Conservation (phyloP, 2,797 vertebrate species). For the Acanthiza pusilla region DNA sequence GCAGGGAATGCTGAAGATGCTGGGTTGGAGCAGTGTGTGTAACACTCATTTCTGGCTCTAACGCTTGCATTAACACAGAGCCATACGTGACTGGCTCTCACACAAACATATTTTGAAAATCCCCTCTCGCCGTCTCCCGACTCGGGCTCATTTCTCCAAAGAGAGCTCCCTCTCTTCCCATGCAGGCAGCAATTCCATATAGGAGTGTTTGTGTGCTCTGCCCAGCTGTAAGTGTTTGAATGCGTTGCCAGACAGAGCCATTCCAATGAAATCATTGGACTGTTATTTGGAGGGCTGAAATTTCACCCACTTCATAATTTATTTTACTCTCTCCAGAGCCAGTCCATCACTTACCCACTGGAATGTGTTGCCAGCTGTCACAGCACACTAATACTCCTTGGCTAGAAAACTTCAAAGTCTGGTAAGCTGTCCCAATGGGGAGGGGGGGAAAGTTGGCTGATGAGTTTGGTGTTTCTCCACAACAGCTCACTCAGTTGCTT, state of each 20-base stretch:
- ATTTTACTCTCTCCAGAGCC: slow-evolving; percentile 41
- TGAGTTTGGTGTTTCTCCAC: slow-evolving; percentile 7
- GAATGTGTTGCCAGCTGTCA: slow-evolving; percentile 49
- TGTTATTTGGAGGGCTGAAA: slow-evolving; percentile 58
- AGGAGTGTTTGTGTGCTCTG: slow-evolving; percentile 6
- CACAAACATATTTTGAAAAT: not conserved
- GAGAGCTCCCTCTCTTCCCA: not conserved
- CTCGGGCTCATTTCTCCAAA: not conserved
- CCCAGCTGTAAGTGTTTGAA: slow-evolving; percentile 44
- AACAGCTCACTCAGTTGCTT: not conserved
- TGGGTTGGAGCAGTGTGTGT: not conserved
- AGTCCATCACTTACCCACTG: slow-evolving; percentile 43
- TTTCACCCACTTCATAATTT: slow-evolving; percentile 63
- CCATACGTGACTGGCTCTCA: not conserved
- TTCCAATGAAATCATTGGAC: slow-evolving; percentile 61
- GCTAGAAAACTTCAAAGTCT: slow-evolving; percentile 33
- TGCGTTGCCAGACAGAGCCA: slow-evolving; percentile 26
- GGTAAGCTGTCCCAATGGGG: not conserved
- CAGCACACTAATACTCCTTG: slow-evolving; percentile 2
- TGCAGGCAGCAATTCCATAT: not conserved
- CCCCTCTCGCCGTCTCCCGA: rapidly evolving
- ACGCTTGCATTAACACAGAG: not conserved
- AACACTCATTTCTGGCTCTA: not conserved
- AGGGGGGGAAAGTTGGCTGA: not conserved
- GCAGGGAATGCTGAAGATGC: not conserved